Evolutionary conservation across 2,888 invertebrate species (phyloP).

Genomic region (Chaetogeoica ovagalla): DNA sequence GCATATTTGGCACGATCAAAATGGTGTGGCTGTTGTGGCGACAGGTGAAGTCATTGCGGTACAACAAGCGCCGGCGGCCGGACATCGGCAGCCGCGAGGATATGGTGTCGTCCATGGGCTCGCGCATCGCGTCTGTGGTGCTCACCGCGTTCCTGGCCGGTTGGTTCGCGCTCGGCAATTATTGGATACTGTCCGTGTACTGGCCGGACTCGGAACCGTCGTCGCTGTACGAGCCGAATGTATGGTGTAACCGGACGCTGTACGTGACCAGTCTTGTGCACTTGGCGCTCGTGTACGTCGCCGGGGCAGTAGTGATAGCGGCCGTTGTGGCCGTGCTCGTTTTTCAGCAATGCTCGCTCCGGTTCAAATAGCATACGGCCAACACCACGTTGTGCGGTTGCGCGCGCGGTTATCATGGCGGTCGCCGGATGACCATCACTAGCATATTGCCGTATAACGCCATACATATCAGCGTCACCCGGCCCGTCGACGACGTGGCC

Average conservation of each 20-base stretch:
- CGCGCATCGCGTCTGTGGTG: conserved; percentile 67
- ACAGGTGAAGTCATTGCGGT: conserved; percentile 68
- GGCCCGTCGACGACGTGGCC: conserved; percentile 26
- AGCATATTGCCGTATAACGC: conserved; percentile 38
- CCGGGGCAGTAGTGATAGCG: conserved; percentile 65
- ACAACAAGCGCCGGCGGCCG: conserved; percentile 59
- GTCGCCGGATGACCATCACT: conserved; percentile 42
- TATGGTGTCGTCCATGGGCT: conserved; percentile 62
- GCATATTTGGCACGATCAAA: conserved; percentile 72
- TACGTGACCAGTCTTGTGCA: conserved; percentile 78
- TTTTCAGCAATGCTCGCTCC: conserved; percentile 36
- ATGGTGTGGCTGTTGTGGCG: conserved; percentile 70
- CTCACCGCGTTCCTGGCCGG: conserved; percentile 72
- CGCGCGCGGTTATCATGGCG: conserved; percentile 3
- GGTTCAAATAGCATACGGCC: conserved; percentile 47
- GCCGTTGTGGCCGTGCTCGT: conserved; percentile 64
- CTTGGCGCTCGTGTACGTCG: conserved; percentile 71
- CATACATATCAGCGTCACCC: conserved; percentile 44
- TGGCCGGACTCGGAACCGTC: conserved; percentile 73
- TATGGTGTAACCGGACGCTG: conserved; percentile 77
- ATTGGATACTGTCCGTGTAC: conserved; percentile 76
- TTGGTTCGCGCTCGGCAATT: conserved; percentile 79
- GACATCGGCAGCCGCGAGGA: conserved; percentile 58
- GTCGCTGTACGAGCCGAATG: conserved; percentile 74
- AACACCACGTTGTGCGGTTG: conserved; percentile 14